These are phyloP conservation scores for Tetraodon nigroviridis DNA, from an alignment of 2,113 vertebrate genomes.

Conservation along the genomic window DNA sequence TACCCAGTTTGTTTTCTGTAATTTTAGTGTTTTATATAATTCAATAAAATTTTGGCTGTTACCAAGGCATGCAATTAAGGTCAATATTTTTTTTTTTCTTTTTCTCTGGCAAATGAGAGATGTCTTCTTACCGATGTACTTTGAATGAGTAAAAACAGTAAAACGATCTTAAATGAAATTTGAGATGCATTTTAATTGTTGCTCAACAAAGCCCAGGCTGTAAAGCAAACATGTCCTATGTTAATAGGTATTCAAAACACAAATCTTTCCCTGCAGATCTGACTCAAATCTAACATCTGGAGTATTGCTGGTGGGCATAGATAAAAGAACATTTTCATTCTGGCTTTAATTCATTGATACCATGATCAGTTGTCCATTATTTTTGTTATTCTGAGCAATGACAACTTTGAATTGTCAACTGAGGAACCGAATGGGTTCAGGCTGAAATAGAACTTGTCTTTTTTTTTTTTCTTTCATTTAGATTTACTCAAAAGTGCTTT, in stretches of 20 bases:
- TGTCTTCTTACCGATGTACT: constrained; percentile 34
- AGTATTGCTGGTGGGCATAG: constrained; percentile 15
- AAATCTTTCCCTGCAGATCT: constrained; percentile 61
- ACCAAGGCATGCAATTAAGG: no score
- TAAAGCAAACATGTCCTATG: constrained; percentile 73
- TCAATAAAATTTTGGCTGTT: no score
- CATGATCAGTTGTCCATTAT: constrained; percentile 12
- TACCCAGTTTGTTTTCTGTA: no score
- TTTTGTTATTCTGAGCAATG: constrained; percentile 8
- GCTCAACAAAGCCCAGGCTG: constrained; percentile 65
- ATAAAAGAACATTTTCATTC: constrained; percentile 13
- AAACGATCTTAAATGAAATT: constrained; percentile 70
- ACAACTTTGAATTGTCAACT: constrained; percentile 49
- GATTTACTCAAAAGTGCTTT: constrained; percentile 72
- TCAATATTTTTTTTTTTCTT: no score
- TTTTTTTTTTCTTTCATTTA: constrained; percentile 57
- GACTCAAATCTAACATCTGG: constrained; percentile 37
- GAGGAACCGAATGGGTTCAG: constrained; percentile 56
- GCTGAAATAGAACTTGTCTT: constrained; percentile 75
- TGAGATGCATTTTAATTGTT: constrained; percentile 68
- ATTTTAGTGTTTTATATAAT: no score
- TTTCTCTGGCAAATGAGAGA: no score
- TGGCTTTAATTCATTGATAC: constrained; percentile 15
- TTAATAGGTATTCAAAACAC: constrained; percentile 69
- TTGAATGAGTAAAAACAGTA: constrained; percentile 44